Evolutionary conservation across 2,797 vertebrate genomes (phyloP).

Genomic region (Dryobates pubescens): DNA sequence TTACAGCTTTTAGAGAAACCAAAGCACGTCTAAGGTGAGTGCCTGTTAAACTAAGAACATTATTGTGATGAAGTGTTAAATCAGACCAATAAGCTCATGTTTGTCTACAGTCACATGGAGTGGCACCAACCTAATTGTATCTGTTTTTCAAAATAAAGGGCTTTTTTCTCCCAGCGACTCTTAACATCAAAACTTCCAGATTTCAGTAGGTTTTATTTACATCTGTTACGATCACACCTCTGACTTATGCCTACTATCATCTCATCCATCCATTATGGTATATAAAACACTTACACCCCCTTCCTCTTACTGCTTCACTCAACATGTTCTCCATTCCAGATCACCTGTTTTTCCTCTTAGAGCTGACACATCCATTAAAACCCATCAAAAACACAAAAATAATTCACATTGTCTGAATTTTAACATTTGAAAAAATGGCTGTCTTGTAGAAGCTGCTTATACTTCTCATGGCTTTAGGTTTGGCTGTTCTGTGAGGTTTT

Average conservation of each 20-base stretch:
- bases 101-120: neutral
- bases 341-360: neutral
- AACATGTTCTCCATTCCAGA: neutral
- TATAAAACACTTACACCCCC: neutral
- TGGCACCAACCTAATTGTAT: neutral
- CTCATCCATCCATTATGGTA: neutral
- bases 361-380: neutral
- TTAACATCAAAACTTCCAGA: no score
- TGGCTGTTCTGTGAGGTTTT: neutral
- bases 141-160: neutral
- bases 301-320: neutral
- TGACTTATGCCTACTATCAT: neutral
- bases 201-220: neutral
- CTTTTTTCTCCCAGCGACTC: neutral
- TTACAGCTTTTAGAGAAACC: conserved; percentile 17
- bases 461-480: neutral
- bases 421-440: no score
- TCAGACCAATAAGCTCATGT: neutral
- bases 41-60: conserved; percentile 1
- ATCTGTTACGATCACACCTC: neutral
- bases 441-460: neutral
- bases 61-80: neutral
- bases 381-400: neutral
- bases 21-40: conserved; percentile 13
- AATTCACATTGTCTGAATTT: no score